Evolutionary conservation across 2,113 vertebrate species (phyloP), one percentile per base, ranked within the genome.

Genomic region (Talpa occidentalis): DNA sequence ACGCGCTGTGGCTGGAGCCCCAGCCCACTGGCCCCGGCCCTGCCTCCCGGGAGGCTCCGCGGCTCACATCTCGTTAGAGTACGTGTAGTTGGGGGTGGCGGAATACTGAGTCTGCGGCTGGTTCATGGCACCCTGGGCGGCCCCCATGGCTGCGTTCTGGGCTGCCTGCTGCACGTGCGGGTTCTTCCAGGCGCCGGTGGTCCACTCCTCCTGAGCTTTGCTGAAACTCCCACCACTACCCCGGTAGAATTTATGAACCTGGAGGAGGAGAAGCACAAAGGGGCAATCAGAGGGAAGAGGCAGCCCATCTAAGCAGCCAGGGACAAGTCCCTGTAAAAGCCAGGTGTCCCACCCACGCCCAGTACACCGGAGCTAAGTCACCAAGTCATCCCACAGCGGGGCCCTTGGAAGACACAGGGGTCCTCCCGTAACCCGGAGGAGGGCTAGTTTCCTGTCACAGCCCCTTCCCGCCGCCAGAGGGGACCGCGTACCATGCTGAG

Each of bases 141-240:
- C 99, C 5, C 99, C 99, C 98, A 99, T 98, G 2, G 99, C 99
- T 0, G 99, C 99, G 15, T 98, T 99, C 98, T 99, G 99, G 0
- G 99, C 99, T 0, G 99, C 99, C 97, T 99, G 98, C 96, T 99
- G 99, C 22, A 99, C 99, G 0, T 99, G 99, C 0, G 99, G 99
- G 93, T 99, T 99, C 98, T 99, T 99, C 99, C 99, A 99, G 0
- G 99, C 99, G 2, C 99, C 99, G 0, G 99, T 99, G 95, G 99
- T 98, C 99, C 99, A 99, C 97, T 99, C 99, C 94, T 99, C 99
- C 96, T 99, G 99, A 5, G 99, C 99, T 97, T 99, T 99, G 97
- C 99, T 99, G 98, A 99, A 98, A 95, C 99, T 99, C 6, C 99
- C 99, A 0, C 99, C 99, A 0, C 99, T 99, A 69, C 99, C 99